Conservation (phyloP, 1,140 invertebrate genomes). For the Scaptomyza graminum region DNA sequence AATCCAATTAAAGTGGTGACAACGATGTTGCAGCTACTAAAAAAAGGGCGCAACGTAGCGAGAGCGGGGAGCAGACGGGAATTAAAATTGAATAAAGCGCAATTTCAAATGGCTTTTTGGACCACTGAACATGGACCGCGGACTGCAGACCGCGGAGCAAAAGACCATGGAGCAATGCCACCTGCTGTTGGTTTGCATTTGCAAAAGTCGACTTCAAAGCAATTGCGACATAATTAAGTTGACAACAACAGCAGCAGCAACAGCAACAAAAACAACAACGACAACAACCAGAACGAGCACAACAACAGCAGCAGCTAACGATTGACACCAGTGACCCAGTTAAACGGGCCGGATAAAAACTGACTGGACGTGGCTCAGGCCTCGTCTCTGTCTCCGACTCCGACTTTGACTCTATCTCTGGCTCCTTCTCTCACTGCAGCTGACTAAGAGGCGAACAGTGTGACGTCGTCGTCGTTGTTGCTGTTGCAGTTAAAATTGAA, state of each 20-base stretch:
- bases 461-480: constrained; percentile 41
- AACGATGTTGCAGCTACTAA: constrained; percentile 69
- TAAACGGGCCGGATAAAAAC: constrained; percentile 56
- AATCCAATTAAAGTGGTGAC: constrained; percentile 80
- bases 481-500: constrained; percentile 64
- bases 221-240: constrained; percentile 81
- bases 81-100: constrained; percentile 79
- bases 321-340: constrained; percentile 79
- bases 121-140: constrained; percentile 16
- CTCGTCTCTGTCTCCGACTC: not conserved
- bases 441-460: constrained; percentile 13
- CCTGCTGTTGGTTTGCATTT: constrained; percentile 75
- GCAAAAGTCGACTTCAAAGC: constrained; percentile 73
- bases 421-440: constrained; percentile 9
- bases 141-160: constrained; percentile 40
- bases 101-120: constrained; percentile 62
- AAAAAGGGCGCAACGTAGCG: constrained; percentile 39
- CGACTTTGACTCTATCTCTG: not conserved
- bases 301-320: constrained; percentile 54
- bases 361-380: constrained; percentile 57
- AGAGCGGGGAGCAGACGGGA: not conserved
- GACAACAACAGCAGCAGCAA: constrained; percentile 77
- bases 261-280: constrained; percentile 16
- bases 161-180: constrained; percentile 56
- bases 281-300: constrained; percentile 13